Conservation (phyloP, 2,888 invertebrate genomes). For the Galeopsomyia nigrocyanea region DNA sequence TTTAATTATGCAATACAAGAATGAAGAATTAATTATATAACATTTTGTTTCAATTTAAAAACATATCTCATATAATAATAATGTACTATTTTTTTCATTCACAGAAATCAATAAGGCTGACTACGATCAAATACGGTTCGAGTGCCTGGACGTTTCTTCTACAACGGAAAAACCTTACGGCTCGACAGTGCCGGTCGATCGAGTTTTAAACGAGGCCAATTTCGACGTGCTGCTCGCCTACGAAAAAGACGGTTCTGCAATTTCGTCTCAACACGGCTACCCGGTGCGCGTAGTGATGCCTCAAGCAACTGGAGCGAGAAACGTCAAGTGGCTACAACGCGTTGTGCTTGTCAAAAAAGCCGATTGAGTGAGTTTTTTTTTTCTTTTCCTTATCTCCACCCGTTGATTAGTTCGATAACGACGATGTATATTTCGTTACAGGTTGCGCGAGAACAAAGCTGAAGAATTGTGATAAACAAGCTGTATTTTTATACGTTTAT, state of each 20-base stretch:
- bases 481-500: too few species aligned
- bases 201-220: background rate
- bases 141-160: background rate
- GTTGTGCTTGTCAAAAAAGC: conserved; percentile 6
- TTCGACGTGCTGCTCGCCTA: conserved; percentile 27
- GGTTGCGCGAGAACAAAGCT: too few species aligned
- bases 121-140: background rate
- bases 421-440: too few species aligned
- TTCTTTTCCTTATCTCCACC: too few species aligned
- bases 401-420: too few species aligned
- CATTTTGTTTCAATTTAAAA: too few species aligned
- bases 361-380: too few species aligned
- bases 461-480: too few species aligned
- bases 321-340: conserved; percentile 33
- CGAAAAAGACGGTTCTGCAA: conserved; percentile 22
- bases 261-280: conserved; percentile 28
- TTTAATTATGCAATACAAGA: too few species aligned
- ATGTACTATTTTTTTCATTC: background rate
- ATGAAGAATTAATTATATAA: too few species aligned
- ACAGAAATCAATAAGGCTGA: background rate
- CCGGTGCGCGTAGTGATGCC: conserved; percentile 20
- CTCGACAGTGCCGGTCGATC: background rate
- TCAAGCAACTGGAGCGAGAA: background rate
- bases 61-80: too few species aligned
- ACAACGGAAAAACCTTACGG: background rate